Evolutionary conservation across 2,797 vertebrate species (phyloP), one percentile per base, ranked within the genome.

Genomic region (Cheirogaleus major): DNA sequence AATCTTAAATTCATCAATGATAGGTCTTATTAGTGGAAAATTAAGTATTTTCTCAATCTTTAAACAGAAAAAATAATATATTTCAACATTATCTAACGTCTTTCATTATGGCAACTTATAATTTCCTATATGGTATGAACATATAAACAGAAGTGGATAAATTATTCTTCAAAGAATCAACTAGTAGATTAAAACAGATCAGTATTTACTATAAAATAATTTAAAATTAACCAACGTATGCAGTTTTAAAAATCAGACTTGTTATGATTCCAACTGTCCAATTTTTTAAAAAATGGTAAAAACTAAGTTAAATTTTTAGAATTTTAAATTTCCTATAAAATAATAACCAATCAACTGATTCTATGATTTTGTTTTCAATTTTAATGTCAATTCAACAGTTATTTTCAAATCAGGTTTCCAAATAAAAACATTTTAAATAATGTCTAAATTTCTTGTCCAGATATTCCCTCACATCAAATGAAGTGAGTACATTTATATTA

Each of bases 341-440:
- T 15, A 69, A 52, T 41, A 94, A 92, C 41, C 70, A 76, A 88
- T 67, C 30, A 79, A 79, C 12, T 32, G 17, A 43, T 69, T 38
- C 4, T 5, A 80, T 70, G 32, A 63, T 57, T 85, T 93, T 69
- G 10, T 94, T 48, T 76, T 55, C 45, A 88, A 84, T 48, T 45
- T 79, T 78, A 86, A 69, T 55, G 11, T 67, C 65, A 84, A 90
- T 30, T 91, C 23, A 87, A 73, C 52, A 17, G 59, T 57, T 72
- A 87, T 38, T 83, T 87, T 90, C 35, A 65, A 52, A 79, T 52
- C 12, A 69, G 10, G 14, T 11, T 75, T 75, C 20, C 9, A 83
- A 55, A 88, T 61, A 72, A 91, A 22, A 91, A 83, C 35, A 92
- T n/a, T 92, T 89, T 48, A 41, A 94, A 25, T 57, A 93, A 92